Evolutionary conservation across 2,888 invertebrate genomes (phyloP).

Genomic region (Argyra leucocephala): DNA sequence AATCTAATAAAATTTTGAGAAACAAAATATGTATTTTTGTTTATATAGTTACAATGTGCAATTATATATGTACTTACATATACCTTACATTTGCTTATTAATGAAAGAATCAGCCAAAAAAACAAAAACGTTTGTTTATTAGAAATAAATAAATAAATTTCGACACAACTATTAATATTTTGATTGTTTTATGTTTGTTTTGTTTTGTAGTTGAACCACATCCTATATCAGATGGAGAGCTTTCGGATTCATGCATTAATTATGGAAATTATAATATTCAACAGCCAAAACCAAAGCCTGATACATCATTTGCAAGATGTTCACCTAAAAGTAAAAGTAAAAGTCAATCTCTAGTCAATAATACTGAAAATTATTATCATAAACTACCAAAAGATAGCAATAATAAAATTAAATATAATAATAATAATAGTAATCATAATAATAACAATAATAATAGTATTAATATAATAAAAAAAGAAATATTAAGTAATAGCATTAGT

Average conservation of each 20-base stretch:
- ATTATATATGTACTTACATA: too few relatives aligned
- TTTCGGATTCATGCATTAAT: slow-evolving; percentile 1
- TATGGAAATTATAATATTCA: slow-evolving; percentile 4
- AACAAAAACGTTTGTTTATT: too few relatives aligned
- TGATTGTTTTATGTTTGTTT: too few relatives aligned
- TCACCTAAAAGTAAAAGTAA: slow-evolving; percentile 26
- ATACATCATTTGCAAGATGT: slow-evolving; percentile 39
- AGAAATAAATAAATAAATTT: too few relatives aligned
- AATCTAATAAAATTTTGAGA: too few relatives aligned
- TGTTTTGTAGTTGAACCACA: slow-evolving; percentile 34
- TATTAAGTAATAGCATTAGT: slow-evolving; percentile 31
- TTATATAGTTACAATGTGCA: too few relatives aligned
- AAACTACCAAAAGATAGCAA: slow-evolving; percentile 15
- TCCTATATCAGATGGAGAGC: slow-evolving; percentile 24
- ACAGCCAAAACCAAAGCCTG: slow-evolving; percentile 16
- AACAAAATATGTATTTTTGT: too few relatives aligned
- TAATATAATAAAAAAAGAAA: slow-evolving; percentile 28
- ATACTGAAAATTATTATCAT: slow-evolving; percentile 20
- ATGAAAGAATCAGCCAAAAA: too few relatives aligned
- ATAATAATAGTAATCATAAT: slow-evolving; percentile 25
- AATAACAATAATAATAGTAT: slow-evolving; percentile 28
- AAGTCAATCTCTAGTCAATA: slow-evolving; percentile 17
- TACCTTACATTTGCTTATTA: too few relatives aligned
- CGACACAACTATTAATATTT: too few relatives aligned
- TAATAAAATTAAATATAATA: slow-evolving; percentile 19